phyloP scores from a whole-genome alignment of 2,888 invertebrate species.

The Gari tellinella region DNA sequence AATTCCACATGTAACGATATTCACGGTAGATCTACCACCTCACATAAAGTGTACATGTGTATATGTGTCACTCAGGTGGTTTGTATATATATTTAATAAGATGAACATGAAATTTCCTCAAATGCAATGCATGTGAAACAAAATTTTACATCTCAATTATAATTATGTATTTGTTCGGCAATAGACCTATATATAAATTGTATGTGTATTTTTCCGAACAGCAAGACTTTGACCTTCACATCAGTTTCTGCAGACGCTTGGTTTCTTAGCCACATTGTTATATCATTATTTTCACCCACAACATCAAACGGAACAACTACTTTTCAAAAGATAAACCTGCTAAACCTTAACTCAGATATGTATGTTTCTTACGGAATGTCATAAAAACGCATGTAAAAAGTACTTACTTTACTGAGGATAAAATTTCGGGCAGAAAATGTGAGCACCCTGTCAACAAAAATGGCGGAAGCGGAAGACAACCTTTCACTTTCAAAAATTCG shows the following conservation, averaged over 20 bases:
- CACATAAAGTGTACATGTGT: too few species aligned
- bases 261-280: not conserved
- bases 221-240: not conserved
- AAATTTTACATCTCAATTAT: too few species aligned
- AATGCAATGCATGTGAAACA: too few species aligned
- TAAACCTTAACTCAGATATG: not conserved
- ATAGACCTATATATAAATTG: not conserved
- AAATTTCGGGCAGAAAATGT: not conserved
- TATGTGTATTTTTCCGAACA: not conserved
- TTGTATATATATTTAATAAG: too few species aligned
- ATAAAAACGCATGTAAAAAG: not conserved
- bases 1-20: too few species aligned
- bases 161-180: not conserved
- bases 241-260: not conserved
- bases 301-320: not conserved
- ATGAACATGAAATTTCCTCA: too few species aligned
- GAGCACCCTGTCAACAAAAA: too few species aligned
- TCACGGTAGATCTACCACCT: too few species aligned
- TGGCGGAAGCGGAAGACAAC: too few species aligned
- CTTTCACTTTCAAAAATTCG: too few species aligned
- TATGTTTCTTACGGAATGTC: slow-evolving; percentile 4
- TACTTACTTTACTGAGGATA: not conserved
- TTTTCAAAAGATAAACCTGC: not conserved
- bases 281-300: slow-evolving; percentile 1
- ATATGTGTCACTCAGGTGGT: too few species aligned